Base-by-base conservation (phyloP, 2,797 vertebrate genomes). In the Myripristis murdjan region DNA sequence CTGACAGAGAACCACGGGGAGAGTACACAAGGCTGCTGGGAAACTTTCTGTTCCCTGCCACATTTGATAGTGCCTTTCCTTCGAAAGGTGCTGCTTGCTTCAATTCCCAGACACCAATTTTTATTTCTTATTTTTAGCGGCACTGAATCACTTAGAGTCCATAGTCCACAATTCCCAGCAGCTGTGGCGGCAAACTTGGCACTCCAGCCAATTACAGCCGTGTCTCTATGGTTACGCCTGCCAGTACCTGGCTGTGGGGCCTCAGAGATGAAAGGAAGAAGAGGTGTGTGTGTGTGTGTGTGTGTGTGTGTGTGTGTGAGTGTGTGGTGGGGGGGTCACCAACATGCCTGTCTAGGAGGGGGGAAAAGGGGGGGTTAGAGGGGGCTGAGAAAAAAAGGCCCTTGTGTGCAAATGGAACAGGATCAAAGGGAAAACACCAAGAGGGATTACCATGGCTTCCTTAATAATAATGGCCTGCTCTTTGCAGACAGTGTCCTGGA, bases 211-310 rank as follows among this genome's bases (percentile, higher is more conserved):
- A 89, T 90, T 91, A 87, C 76, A 26, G 77, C 76, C 54, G 18
- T n/a, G 28, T 33, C 35, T 87, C 89, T 87, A 87, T 86, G 86
- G 84, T 88, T 78, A 87, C 87, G 76, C 71, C 83, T 76, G 80
- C 76, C 64, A 77, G 87, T 88, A 82, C 82, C 80, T 85, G 86
- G 85, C 84, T 77, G 81, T 22, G 81, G 79, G 75, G 84, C 85
- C 86, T 81, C 75, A 71, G 56, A 72, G 63, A 57, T 79, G 81
- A 35, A 10, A 35, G 33, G 9, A 7, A 35, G 7, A 35, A 7
- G 6, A 7, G 0, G 28, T 31, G 28, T 31, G 28, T 31, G 28
- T 31, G 28, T 31, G 28, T 31, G 28, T 31, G 28, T 31, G 28
- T 31, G 28, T 31, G 28, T 31, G n/a, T n/a, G n/a, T 31, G 28